phyloP scores from a whole-genome alignment of 35 echinoderm and acorn worm species.

The Lytechinus variegatus region DNA sequence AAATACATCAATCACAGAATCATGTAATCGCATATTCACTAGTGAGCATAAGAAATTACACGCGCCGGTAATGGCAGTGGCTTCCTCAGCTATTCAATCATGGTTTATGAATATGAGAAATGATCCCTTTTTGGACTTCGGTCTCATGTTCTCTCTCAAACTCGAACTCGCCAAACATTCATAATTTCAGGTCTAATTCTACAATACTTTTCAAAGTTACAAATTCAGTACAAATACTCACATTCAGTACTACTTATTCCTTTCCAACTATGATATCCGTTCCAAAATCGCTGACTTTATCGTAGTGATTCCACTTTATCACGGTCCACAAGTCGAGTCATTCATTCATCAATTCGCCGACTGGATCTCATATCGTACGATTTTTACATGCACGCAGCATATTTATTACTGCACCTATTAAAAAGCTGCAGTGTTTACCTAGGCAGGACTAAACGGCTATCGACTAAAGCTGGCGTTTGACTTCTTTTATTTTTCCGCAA shows the following conservation, averaged over 20 bases:
- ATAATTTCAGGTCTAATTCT: too few species aligned
- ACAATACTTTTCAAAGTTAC: too few species aligned
- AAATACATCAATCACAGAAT: too few species aligned
- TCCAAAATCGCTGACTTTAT: not conserved
- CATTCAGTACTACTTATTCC: not conserved
- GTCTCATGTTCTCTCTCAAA: too few species aligned
- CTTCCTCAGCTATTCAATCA: too few species aligned
- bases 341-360: not conserved
- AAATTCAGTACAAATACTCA: not conserved
- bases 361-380: not conserved
- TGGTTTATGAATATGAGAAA: too few species aligned
- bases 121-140: too few species aligned
- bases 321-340: not conserved
- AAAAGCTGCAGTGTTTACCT: not conserved
- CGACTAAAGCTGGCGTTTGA: not conserved
- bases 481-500: not conserved
- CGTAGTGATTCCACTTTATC: not conserved
- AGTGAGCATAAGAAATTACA: too few species aligned
- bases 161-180: too few species aligned
- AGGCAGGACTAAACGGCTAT: not conserved
- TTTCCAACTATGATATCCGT: not conserved
- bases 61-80: too few species aligned
- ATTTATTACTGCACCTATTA: not conserved
- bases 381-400: not conserved
- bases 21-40: too few species aligned